These are phyloP conservation scores for Gnatocerus cornutus DNA, from an alignment of 2,888 invertebrate genomes.

Conservation along the genomic window DNA sequence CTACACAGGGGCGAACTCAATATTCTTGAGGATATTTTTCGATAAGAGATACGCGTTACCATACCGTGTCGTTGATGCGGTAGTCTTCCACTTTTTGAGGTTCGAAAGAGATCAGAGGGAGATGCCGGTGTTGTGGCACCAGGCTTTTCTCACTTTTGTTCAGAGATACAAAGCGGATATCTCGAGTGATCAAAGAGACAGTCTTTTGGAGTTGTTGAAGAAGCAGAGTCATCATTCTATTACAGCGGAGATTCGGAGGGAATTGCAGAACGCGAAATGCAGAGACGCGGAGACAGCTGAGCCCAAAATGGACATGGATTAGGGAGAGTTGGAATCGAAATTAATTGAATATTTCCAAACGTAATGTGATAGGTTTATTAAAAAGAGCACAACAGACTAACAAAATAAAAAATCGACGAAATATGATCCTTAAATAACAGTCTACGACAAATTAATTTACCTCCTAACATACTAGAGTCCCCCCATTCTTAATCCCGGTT, in stretches of 20 bases:
- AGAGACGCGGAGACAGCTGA: slow-evolving; percentile 73
- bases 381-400: slow-evolving; percentile 28
- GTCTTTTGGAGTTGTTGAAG: slow-evolving; percentile 84
- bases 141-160: slow-evolving; percentile 92
- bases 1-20: slow-evolving; percentile 96
- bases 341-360: too few species aligned
- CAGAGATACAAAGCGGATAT: slow-evolving; percentile 97
- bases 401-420: slow-evolving; percentile 39
- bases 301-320: slow-evolving; percentile 62
- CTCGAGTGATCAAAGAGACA: slow-evolving; percentile 93
- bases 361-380: slow-evolving; percentile 31
- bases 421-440: slow-evolving; percentile 30
- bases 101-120: slow-evolving; percentile 88
- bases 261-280: slow-evolving; percentile 87
- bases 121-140: slow-evolving; percentile 98
- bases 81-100: slow-evolving; percentile 91
- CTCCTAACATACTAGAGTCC: too few species aligned
- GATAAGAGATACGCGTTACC: slow-evolving; percentile 99
- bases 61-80: slow-evolving; percentile 94
- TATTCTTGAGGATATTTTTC: slow-evolving; percentile 93
- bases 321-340: slow-evolving; percentile 16
- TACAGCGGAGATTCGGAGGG: slow-evolving; percentile 89
- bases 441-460: slow-evolving; percentile 1
- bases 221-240: slow-evolving; percentile 83
- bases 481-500: slow-evolving; percentile 70